Percentiles rank a stretch among this genome's conserved stretches.
These are phyloP conservation scores for Malurus elegans DNA, from an alignment of 2,113 vertebrate species.

Conservation along the genomic window DNA sequence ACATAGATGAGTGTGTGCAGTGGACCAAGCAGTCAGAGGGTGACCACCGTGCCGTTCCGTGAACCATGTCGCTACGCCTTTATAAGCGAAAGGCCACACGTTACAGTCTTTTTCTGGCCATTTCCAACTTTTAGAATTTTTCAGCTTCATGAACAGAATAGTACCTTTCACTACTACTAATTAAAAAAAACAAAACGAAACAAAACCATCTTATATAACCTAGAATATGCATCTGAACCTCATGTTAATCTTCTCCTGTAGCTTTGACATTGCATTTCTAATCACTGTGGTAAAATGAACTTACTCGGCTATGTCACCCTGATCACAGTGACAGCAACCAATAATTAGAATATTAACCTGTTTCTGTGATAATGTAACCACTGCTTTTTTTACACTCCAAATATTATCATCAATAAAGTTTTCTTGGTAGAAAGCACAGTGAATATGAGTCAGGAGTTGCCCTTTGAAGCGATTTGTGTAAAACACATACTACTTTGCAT, in stretches of 20 bases:
- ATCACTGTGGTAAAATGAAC: not conserved
- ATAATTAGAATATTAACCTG: not conserved
- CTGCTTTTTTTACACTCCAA: not conserved
- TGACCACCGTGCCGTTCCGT: too few relatives aligned
- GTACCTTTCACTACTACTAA: not conserved
- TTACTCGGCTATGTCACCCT: not conserved
- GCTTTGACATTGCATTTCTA: not conserved
- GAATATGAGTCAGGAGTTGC: not conserved
- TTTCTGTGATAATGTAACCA: not conserved
- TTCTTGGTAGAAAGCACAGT: not conserved
- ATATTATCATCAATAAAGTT: not conserved
- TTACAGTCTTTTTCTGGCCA: not conserved
- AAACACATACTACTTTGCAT: not conserved
- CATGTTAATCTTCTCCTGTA: not conserved
- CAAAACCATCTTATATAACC: not conserved
- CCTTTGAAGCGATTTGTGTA: not conserved
- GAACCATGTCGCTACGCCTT: too few relatives aligned
- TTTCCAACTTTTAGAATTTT: not conserved
- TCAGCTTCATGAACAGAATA: not conserved
- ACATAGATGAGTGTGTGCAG: too few relatives aligned
- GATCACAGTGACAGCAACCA: not conserved
- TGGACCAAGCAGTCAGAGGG: too few relatives aligned
- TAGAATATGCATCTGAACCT: not conserved
- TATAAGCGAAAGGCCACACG: too few relatives aligned
- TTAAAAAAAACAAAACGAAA: not conserved